A percentile compares a stretch with the other conserved stretches of the same genome.
Evolutionary conservation across 2,797 vertebrate species (phyloP).

Genomic region (Gobionotothen gibberifrons): DNA sequence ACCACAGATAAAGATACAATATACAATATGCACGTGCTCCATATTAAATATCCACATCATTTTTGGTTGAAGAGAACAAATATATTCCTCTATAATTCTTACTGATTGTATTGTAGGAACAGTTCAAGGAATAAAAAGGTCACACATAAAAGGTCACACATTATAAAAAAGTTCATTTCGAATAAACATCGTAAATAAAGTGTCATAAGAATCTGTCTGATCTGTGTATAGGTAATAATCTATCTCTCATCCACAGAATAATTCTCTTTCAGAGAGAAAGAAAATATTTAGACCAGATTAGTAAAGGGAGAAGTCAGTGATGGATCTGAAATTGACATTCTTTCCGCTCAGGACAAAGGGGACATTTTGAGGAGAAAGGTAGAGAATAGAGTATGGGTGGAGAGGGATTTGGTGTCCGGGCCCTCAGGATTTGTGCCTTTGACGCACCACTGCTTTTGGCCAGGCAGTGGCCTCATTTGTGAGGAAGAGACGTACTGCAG

Average conservation of each 20-base stretch:
- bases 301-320: constrained; percentile 19
- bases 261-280: constrained; percentile 9
- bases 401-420: constrained; percentile 8
- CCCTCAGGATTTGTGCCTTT: constrained; percentile 46
- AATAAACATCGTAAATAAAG: background rate
- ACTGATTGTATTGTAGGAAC: background rate
- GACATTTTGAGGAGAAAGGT: background rate
- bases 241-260: constrained; percentile 16
- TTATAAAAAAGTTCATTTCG: background rate
- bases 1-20: background rate
- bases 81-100: background rate
- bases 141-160: background rate
- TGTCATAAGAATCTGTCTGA: background rate
- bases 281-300: constrained; percentile 11
- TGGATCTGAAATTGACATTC: constrained; percentile 31
- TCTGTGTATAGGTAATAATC: constrained; percentile 2
- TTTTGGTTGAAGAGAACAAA: background rate
- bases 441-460: constrained; percentile 37
- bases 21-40: background rate
- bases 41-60: background rate
- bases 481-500: constrained; percentile 34
- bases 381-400: background rate
- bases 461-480: constrained; percentile 62
- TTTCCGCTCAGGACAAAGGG: constrained; percentile 1
- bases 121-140: background rate